Evolutionary conservation across 1,140 invertebrate species (phyloP).

Genomic region (Arion vulgaris): DNA sequence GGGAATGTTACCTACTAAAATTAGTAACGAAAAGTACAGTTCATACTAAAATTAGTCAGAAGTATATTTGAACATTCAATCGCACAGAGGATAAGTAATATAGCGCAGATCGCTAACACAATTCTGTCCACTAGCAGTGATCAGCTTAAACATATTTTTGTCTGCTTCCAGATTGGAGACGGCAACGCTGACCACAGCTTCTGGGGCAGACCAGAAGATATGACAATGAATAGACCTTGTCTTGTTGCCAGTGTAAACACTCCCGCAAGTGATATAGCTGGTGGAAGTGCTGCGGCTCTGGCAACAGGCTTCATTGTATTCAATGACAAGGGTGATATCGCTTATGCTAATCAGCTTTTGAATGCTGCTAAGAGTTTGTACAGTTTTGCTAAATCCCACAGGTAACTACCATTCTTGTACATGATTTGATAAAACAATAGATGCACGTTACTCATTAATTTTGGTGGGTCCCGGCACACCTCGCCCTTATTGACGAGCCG

Average conservation of each 20-base stretch:
- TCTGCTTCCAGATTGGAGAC: slow-evolving; percentile 62
- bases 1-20: no score
- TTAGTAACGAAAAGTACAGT: no score
- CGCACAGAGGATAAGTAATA: no score
- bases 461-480: no score
- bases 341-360: neutral
- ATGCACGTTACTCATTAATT: no score
- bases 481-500: no score
- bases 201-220: slow-evolving; percentile 64
- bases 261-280: slow-evolving; percentile 62
- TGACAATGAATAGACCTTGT: slow-evolving; percentile 58
- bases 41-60: no score
- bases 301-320: slow-evolving; percentile 55
- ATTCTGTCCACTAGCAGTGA: no score
- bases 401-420: neutral
- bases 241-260: slow-evolving; percentile 47
- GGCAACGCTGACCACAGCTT: slow-evolving; percentile 55
- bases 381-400: neutral
- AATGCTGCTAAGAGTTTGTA: neutral
- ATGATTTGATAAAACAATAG: no score
- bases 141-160: no score
- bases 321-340: slow-evolving; percentile 70
- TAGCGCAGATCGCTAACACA: no score
- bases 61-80: no score
- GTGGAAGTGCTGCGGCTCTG: slow-evolving; percentile 63